These are phyloP conservation scores for Pterocles gutturalis DNA, from an alignment of 2,113 vertebrate species.

Conservation along the genomic window DNA sequence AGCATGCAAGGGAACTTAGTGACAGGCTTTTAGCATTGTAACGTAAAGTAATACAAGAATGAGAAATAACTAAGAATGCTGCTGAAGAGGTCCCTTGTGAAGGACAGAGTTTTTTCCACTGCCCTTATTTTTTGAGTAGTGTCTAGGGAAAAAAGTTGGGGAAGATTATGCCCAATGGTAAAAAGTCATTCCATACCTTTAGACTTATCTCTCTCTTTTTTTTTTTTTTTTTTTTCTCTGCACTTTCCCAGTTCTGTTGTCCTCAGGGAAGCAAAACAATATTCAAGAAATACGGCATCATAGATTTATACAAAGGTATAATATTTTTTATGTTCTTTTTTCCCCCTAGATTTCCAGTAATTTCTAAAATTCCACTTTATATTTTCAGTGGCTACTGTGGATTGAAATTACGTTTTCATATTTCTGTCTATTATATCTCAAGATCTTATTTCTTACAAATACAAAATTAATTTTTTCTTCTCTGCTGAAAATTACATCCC, in stretches of 20 bases:
- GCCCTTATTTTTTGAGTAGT: neutral
- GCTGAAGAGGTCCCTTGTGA: neutral
- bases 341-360: neutral
- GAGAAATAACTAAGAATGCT: neutral
- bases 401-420: neutral
- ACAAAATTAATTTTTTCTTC: neutral
- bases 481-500: neutral
- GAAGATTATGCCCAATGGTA: neutral
- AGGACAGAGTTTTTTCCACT: neutral
- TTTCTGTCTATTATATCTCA: neutral
- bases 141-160: neutral
- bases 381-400: neutral
- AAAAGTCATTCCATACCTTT: neutral
- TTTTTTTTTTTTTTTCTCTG: neutral
- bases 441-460: neutral
- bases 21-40: slow-evolving; percentile 22
- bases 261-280: neutral
- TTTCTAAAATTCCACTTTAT: neutral
- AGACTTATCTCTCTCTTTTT: neutral
- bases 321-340: neutral
- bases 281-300: neutral
- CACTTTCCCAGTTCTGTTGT: neutral
- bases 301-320: neutral
- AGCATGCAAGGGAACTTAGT: neutral
- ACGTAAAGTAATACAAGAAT: neutral